Percentiles rank a stretch among this genome's conserved stretches.
Evolutionary conservation across 2,888 invertebrate genomes (phyloP).

Genomic region (Ormia ochracea): DNA sequence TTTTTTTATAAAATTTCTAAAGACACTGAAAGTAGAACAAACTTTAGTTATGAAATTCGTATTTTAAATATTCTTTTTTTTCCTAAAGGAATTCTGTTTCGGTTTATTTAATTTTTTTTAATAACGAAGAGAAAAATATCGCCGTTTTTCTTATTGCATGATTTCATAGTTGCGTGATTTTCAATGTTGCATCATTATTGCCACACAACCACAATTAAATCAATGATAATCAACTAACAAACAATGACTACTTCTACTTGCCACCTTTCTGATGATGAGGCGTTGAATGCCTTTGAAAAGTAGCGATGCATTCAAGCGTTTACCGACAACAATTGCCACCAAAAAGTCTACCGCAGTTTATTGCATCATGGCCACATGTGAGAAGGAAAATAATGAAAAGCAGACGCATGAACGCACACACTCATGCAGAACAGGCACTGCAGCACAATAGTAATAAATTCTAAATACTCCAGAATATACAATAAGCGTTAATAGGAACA

Average conservation of each 20-base stretch:
- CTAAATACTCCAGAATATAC: conserved; percentile 37
- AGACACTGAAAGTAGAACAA: too few relatives aligned
- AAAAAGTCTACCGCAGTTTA: conserved; percentile 56
- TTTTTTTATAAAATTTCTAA: too few relatives aligned
- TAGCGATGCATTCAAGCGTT: conserved; percentile 56
- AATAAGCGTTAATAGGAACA: conserved; percentile 60
- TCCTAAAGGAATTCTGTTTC: too few relatives aligned
- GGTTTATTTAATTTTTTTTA: neutral
- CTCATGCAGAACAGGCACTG: conserved; percentile 1
- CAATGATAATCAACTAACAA: conserved; percentile 16
- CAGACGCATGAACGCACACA: neutral
- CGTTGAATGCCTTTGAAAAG: conserved; percentile 56
- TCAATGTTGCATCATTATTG: conserved; percentile 45
- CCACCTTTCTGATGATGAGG: conserved; percentile 51
- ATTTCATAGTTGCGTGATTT: conserved; percentile 51
- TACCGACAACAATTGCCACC: conserved; percentile 60
- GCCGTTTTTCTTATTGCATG: conserved; percentile 17
- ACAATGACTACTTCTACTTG: conserved; percentile 48
- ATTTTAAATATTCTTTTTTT: too few relatives aligned
- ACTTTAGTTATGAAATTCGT: too few relatives aligned
- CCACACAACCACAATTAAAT: conserved; percentile 49
- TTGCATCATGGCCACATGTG: conserved; percentile 42
- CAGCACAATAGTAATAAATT: conserved; percentile 43
- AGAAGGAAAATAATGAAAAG: neutral
- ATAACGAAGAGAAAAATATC: conserved; percentile 10